These are phyloP conservation scores for Daboia siamensis DNA, from an alignment of 2,113 vertebrate species.

Conservation along the genomic window DNA sequence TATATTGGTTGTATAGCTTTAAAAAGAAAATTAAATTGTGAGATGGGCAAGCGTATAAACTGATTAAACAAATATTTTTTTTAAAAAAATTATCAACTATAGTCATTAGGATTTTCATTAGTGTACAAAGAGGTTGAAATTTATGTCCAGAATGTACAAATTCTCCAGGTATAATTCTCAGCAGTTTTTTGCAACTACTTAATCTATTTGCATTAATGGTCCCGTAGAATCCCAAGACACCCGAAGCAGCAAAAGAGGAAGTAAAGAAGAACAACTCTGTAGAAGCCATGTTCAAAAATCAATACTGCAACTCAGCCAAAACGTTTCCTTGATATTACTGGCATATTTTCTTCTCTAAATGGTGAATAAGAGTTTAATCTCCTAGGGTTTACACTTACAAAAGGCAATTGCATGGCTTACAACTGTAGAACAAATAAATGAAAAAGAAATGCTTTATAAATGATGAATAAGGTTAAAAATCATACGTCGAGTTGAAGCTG, in stretches of 20 bases:
- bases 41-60: not conserved
- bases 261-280: not conserved
- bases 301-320: not conserved
- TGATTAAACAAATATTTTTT: not conserved
- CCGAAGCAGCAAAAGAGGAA: not conserved
- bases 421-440: not conserved
- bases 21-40: not conserved
- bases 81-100: not conserved
- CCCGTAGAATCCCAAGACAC: not conserved
- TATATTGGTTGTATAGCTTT: not conserved
- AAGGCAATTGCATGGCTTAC: not conserved
- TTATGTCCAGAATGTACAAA: not conserved
- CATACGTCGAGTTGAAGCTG: conserved; percentile 1
- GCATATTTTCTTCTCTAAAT: not conserved
- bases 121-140: not conserved
- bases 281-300: not conserved
- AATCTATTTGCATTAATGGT: not conserved
- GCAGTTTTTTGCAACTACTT: not conserved
- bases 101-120: not conserved
- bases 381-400: not conserved
- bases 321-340: not conserved
- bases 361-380: not conserved
- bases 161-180: not conserved
- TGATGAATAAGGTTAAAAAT: conserved; percentile 24
- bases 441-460: not conserved